Conservation (phyloP, 2,797 vertebrate species). For the Echeneis naucrates region DNA sequence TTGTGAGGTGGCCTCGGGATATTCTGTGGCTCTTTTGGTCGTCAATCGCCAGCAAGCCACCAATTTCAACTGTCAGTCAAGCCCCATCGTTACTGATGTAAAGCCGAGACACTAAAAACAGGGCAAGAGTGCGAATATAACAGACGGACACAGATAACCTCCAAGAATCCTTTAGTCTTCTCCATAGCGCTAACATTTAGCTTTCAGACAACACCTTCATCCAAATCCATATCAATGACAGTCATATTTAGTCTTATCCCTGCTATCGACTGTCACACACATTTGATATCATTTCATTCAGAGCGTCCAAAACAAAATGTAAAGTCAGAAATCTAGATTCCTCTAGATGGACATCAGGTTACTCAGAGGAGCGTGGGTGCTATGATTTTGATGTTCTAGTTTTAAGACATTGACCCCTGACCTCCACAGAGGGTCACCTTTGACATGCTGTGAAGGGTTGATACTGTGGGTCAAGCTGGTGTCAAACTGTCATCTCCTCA, state of each 20-base stretch:
- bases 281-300: conserved; percentile 37
- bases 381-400: conserved; percentile 60
- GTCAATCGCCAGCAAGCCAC: conserved; percentile 17
- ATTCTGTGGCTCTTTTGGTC: conserved; percentile 5
- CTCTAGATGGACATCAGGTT: conserved; percentile 75
- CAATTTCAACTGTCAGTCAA: conserved; percentile 41
- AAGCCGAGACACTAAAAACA: conserved; percentile 34
- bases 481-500: conserved; percentile 72
- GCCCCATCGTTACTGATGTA: conserved; percentile 47
- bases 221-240: conserved; percentile 56
- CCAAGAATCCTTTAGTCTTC: conserved; percentile 30
- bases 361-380: conserved; percentile 37
- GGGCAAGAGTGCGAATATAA: conserved; percentile 59
- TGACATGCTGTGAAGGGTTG: conserved; percentile 68
- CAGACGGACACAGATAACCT: conserved; percentile 68
- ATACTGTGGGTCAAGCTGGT: conserved; percentile 61
- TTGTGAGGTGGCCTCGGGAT: conserved; percentile 1
- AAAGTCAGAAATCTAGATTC: conserved; percentile 41
- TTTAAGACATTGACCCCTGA: conserved; percentile 80
- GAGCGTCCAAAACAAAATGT: neutral
- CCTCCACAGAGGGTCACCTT: conserved; percentile 76
- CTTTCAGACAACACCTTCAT: conserved; percentile 43
- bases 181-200: conserved; percentile 48
- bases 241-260: conserved; percentile 12
- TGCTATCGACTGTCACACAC: conserved; percentile 10